Conservation (phyloP, 2,797 vertebrate genomes). For the Dipus sagitta region DNA sequence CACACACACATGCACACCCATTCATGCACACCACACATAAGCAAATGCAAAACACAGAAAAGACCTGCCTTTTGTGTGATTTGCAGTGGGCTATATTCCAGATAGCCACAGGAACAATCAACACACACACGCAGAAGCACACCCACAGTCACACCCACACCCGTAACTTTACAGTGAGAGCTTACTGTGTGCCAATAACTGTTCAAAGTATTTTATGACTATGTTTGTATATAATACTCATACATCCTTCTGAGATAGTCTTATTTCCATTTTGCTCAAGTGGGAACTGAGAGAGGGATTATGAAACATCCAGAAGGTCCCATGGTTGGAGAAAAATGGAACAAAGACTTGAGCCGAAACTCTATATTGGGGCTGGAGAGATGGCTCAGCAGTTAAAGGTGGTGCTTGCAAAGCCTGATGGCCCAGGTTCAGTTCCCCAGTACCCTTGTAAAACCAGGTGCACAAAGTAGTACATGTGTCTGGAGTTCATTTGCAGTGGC, state of each 20-base stretch:
- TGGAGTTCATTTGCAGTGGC: too few species aligned
- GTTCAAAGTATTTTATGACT: constrained; percentile 24
- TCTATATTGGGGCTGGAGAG: not conserved
- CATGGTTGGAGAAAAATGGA: not conserved
- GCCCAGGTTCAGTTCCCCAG: too few species aligned
- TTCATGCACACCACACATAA: too few species aligned
- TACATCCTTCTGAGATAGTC: constrained; percentile 7
- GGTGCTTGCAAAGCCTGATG: too few species aligned
- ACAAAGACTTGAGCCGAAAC: not conserved
- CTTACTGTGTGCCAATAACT: not conserved
- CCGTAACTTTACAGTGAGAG: not conserved
- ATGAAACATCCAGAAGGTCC: constrained; percentile 24
- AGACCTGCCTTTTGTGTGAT: constrained; percentile 11
- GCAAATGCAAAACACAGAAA: too few species aligned
- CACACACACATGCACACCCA: too few species aligned
- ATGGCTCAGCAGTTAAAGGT: too few species aligned
- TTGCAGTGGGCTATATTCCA: constrained; percentile 44
- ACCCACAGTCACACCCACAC: not conserved
- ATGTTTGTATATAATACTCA: not conserved
- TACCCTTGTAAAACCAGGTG: too few species aligned
- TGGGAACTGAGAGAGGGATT: not conserved
- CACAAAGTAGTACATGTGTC: too few species aligned
- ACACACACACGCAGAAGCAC: not conserved
- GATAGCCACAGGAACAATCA: not conserved
- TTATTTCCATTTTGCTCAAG: constrained; percentile 13